Conservation (phyloP, 1,140 invertebrate genomes). For the Lucilia sericata region DNA sequence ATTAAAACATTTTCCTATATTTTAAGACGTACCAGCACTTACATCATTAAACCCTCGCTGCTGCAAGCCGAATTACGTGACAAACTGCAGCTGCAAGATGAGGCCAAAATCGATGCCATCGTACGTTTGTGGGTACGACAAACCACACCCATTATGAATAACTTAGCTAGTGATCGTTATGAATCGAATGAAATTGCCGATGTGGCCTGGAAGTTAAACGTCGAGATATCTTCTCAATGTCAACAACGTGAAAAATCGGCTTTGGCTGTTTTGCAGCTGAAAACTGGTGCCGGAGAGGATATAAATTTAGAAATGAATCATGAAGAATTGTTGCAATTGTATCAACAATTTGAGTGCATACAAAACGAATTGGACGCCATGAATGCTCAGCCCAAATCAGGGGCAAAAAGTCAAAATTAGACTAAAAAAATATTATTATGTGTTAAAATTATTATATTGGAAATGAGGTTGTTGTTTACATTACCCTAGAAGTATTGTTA, state of each 20-base stretch:
- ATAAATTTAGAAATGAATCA: conserved; percentile 66
- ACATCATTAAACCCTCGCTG: conserved; percentile 64
- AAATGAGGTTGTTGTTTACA: conserved; percentile 16
- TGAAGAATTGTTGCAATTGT: conserved; percentile 61
- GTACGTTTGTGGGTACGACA: conserved; percentile 63
- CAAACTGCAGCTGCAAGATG: conserved; percentile 63
- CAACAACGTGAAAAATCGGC: conserved; percentile 64
- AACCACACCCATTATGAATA: conserved; percentile 64
- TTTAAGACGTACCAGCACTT: conserved; percentile 64
- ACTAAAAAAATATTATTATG: background rate
- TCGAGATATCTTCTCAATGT: conserved; percentile 65
- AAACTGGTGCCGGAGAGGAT: conserved; percentile 61
- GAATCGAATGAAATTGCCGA: conserved; percentile 66
- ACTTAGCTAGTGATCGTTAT: conserved; percentile 61
- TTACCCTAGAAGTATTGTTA: background rate
- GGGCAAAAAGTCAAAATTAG: conserved; percentile 22
- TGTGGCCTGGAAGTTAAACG: conserved; percentile 65
- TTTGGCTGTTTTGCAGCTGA: conserved; percentile 60
- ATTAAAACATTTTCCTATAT: conserved; percentile 67
- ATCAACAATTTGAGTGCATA: conserved; percentile 64
- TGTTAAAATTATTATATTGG: background rate
- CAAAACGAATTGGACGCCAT: conserved; percentile 62
- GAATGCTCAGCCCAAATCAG: conserved; percentile 30
- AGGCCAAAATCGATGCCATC: conserved; percentile 67
- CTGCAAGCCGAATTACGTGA: conserved; percentile 63